These are phyloP conservation scores for Neodontobutis hainanensis DNA, from an alignment of 2,113 vertebrate genomes.

Conservation along the genomic window DNA sequence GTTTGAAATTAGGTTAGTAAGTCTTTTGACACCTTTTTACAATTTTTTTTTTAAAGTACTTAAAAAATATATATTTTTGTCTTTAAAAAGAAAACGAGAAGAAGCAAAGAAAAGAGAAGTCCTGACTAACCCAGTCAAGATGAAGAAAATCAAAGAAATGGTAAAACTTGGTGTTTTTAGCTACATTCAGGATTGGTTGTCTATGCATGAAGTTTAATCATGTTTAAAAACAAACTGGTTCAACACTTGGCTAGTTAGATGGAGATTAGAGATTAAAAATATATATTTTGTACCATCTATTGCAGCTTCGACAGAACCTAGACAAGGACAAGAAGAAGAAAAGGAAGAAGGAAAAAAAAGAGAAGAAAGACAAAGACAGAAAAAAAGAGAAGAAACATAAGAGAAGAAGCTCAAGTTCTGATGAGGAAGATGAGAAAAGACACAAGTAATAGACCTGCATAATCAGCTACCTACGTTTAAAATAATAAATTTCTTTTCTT, in stretches of 20 bases:
- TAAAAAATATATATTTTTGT: background rate
- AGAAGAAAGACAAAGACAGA: constrained; percentile 81
- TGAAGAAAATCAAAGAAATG: constrained; percentile 97
- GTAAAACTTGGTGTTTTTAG: constrained; percentile 69
- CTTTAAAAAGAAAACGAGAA: constrained; percentile 85
- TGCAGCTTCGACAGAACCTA: constrained; percentile 91
- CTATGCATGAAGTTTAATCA: too few species aligned
- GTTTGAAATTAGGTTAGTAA: constrained; percentile 88
- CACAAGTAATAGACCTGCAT: constrained; percentile 47
- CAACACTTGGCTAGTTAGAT: too few species aligned
- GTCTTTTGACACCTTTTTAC: background rate
- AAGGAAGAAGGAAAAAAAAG: constrained; percentile 84
- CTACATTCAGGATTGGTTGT: too few species aligned
- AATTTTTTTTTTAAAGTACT: background rate
- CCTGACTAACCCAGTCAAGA: constrained; percentile 95
- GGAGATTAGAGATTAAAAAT: background rate
- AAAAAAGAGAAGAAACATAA: constrained; percentile 85
- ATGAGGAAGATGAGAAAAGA: constrained; percentile 74
- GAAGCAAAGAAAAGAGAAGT: constrained; percentile 95
- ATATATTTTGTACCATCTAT: background rate
- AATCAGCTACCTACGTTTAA: background rate
- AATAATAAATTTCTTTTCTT: too few species aligned
- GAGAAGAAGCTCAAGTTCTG: constrained; percentile 74
- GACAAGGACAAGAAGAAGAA: constrained; percentile 85
- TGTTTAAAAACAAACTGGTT: too few species aligned